Conservation (phyloP, 2,113 vertebrate genomes). For the Sciurus niger region DNA sequence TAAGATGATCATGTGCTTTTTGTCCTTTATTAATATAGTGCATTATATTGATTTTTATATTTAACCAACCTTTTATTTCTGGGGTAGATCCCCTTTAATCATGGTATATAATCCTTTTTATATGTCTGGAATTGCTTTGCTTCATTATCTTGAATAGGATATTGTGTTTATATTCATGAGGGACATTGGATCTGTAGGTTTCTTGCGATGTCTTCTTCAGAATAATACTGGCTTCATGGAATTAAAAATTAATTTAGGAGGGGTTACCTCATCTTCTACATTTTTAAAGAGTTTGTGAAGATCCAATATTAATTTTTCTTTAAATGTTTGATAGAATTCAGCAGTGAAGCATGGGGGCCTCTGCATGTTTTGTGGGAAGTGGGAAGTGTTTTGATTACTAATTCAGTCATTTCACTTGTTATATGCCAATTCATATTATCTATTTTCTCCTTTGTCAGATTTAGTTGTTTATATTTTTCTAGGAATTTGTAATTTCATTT, state of each 20-base stretch:
- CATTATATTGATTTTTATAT: not conserved
- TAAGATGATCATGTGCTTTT: not conserved
- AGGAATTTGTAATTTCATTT: not conserved
- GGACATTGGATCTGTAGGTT: not conserved
- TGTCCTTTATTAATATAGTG: not conserved
- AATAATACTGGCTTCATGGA: not conserved
- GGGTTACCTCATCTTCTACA: not conserved
- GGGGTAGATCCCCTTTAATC: not conserved
- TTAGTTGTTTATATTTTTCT: not conserved
- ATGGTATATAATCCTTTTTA: not conserved
- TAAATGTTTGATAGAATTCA: not conserved
- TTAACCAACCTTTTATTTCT: not conserved
- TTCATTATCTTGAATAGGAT: not conserved
- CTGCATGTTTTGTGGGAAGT: not conserved
- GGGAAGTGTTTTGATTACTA: not conserved
- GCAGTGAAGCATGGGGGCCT: not conserved
- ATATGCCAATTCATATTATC: not conserved
- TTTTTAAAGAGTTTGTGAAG: not conserved
- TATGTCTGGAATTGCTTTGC: not conserved
- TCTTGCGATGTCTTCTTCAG: not conserved
- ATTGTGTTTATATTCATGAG: not conserved
- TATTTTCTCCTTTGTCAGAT: not conserved
- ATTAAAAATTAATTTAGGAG: not conserved
- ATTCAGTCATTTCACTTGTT: not conserved
- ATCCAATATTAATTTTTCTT: not conserved